A percentile compares a stretch with the other conserved stretches of the same genome.
Evolutionary conservation across 1,140 invertebrate genomes (phyloP).

Genomic region (Latrodectus geometricus): DNA sequence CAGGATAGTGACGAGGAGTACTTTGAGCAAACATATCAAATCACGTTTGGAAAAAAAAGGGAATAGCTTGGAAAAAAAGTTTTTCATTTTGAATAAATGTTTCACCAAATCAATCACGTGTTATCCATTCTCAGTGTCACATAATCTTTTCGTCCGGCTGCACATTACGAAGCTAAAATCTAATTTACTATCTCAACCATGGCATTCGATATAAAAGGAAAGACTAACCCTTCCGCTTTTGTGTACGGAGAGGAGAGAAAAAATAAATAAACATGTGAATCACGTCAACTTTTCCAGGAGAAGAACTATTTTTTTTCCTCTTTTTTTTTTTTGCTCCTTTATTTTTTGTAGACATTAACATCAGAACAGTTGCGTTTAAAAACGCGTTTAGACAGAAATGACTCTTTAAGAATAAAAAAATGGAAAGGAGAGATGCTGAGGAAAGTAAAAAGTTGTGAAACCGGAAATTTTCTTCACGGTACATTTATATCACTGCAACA

Average conservation of each 20-base stretch:
- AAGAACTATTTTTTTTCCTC: neutral
- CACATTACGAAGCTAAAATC: constrained; percentile 39
- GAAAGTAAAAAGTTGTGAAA: constrained; percentile 23
- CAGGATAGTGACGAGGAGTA: neutral
- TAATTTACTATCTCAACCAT: constrained; percentile 49
- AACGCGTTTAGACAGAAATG: constrained; percentile 54
- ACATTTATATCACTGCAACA: constrained; percentile 4
- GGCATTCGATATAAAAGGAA: constrained; percentile 5
- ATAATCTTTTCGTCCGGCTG: constrained; percentile 33
- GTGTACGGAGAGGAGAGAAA: neutral
- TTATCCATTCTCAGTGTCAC: constrained; percentile 8
- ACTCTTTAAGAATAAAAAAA: neutral
- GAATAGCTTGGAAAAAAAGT: neutral
- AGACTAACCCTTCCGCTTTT: constrained; percentile 12
- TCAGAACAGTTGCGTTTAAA: constrained; percentile 46
- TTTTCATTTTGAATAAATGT: constrained; percentile 37
- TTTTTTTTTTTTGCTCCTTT: neutral
- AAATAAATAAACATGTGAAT: constrained; percentile 24
- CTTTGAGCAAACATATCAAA: neutral
- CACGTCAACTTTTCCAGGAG: constrained; percentile 29
- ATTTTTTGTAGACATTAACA: constrained; percentile 35
- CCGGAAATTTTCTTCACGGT: constrained; percentile 53
- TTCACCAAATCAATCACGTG: constrained; percentile 31
- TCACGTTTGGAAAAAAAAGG: neutral
- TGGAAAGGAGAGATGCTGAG: neutral